phyloP scores from a whole-genome alignment of 2,888 invertebrate species.

The Eristalinus aeneus region DNA sequence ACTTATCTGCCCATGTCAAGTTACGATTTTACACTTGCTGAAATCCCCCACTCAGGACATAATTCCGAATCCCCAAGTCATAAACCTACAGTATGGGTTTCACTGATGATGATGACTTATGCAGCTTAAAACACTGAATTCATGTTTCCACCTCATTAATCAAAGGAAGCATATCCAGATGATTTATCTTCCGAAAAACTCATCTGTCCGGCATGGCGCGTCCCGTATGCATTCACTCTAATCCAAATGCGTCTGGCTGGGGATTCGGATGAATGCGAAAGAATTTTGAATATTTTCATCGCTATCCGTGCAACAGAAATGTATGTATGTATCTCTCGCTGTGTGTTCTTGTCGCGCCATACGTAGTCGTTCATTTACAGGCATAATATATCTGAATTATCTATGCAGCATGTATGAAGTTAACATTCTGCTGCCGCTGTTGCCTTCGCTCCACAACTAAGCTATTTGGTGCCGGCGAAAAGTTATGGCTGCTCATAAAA shows the following conservation, averaged over 20 bases:
- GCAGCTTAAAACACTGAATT: slow-evolving; percentile 21
- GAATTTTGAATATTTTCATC: slow-evolving; percentile 42
- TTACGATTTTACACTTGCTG: not conserved
- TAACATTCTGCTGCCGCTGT: slow-evolving; percentile 45
- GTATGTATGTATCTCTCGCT: not conserved
- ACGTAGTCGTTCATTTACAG: slow-evolving; percentile 17
- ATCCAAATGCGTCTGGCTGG: slow-evolving; percentile 8
- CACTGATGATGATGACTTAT: not conserved
- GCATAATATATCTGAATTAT: slow-evolving; percentile 66
- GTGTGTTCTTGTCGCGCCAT: slow-evolving; percentile 2
- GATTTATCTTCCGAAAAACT: slow-evolving; percentile 36
- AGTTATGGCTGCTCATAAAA: slow-evolving; percentile 68
- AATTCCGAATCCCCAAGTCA: not conserved
- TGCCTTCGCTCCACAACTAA: slow-evolving; percentile 18
- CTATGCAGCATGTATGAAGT: slow-evolving; percentile 56
- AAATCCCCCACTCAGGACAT: not conserved
- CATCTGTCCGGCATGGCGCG: slow-evolving; percentile 30
- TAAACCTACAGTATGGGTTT: not conserved
- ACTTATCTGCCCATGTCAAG: not conserved
- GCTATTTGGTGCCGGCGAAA: slow-evolving; percentile 48
- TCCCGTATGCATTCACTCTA: slow-evolving; percentile 4
- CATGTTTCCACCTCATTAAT: slow-evolving; percentile 72
- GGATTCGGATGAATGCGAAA: slow-evolving; percentile 15
- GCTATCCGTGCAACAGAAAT: slow-evolving; percentile 18
- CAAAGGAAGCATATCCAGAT: slow-evolving; percentile 56